Evolutionary conservation across 2,113 vertebrate species (phyloP).

Genomic region (Alethe castanea): DNA sequence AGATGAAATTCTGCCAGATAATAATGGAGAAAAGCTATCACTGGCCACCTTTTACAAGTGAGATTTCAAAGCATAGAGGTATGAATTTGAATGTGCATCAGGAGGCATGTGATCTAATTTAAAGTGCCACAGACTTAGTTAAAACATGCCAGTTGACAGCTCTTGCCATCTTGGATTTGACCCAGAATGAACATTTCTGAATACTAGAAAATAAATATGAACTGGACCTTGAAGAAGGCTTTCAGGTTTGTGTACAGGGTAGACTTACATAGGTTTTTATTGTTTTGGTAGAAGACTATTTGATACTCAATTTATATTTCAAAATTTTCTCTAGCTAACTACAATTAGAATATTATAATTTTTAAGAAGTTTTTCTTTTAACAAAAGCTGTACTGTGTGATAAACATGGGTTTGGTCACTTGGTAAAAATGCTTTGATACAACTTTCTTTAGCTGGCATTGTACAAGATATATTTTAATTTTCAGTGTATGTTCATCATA

Average conservation of each 20-base stretch:
- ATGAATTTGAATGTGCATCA: background rate
- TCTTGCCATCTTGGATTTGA: background rate
- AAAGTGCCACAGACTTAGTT: background rate
- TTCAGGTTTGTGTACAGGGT: background rate
- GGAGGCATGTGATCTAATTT: background rate
- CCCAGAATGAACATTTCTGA: background rate
- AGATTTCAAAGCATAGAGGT: background rate
- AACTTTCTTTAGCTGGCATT: background rate
- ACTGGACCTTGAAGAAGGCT: background rate
- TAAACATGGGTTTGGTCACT: background rate
- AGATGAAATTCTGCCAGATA: background rate
- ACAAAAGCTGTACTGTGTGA: background rate
- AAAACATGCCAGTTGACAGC: background rate
- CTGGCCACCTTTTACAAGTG: background rate
- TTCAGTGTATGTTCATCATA: background rate
- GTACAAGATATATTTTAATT: background rate
- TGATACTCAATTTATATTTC: background rate
- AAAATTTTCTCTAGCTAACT: background rate
- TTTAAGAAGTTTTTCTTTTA: slow-evolving; percentile 4
- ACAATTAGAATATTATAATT: background rate
- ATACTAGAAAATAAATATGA: background rate
- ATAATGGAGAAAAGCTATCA: background rate
- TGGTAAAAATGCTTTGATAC: background rate
- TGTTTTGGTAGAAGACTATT: background rate
- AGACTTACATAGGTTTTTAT: background rate